These are phyloP conservation scores for Limanda limanda DNA, from an alignment of 2,113 vertebrate species.

Conservation along the genomic window DNA sequence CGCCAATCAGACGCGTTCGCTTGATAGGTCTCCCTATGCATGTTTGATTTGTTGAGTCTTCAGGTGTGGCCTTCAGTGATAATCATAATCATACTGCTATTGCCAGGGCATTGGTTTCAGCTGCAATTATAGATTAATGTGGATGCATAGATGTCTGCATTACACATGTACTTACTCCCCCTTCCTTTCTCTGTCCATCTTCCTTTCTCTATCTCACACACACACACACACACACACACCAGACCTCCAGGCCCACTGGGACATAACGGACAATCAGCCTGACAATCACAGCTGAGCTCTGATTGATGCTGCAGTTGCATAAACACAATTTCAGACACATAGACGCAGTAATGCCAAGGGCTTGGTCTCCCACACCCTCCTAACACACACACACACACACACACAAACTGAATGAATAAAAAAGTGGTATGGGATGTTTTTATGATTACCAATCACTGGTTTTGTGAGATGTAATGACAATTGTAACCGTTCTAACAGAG, in stretches of 20 bases:
- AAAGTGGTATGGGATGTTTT: constrained; percentile 26
- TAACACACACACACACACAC: constrained; percentile 17
- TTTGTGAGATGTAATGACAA: constrained; percentile 20
- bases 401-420: constrained; percentile 45
- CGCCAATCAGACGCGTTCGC: constrained; percentile 49
- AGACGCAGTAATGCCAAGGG: constrained; percentile 45
- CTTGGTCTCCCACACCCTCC: constrained; percentile 20
- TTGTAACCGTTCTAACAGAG: constrained; percentile 7
- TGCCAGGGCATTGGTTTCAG: constrained; percentile 58
- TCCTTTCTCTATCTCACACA: background rate
- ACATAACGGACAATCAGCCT: constrained; percentile 71
- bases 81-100: constrained; percentile 67
- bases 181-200: background rate
- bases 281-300: constrained; percentile 75
- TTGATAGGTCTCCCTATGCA: constrained; percentile 63
- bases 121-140: constrained; percentile 72
- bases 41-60: constrained; percentile 72
- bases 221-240: constrained; percentile 43
- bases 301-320: constrained; percentile 71
- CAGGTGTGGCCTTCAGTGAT: constrained; percentile 71
- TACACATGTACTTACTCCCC: constrained; percentile 15
- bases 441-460: constrained; percentile 21
- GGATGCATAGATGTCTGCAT: constrained; percentile 63
- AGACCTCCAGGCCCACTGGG: constrained; percentile 63
- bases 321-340: constrained; percentile 51